Evolutionary conservation across 2,888 invertebrate species (phyloP), one percentile per base, ranked within the genome.

Genomic region (Tricholauxania praeusta): DNA sequence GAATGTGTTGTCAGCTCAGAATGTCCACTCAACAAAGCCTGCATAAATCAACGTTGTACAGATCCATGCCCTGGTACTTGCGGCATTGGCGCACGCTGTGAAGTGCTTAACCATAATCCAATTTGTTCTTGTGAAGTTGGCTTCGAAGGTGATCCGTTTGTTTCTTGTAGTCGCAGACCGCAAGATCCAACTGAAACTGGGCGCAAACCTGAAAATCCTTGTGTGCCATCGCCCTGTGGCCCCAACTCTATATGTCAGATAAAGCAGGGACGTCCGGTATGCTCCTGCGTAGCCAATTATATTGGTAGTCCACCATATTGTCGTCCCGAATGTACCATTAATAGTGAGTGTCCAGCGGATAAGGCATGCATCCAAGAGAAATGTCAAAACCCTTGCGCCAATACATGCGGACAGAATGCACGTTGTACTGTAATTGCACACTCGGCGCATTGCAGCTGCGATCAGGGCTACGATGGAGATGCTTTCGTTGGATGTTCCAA

Each of bases 1-100:
- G 94, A 95, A 88, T 96, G 96, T 87, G 91, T 94, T 60, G 92
- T 93, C 68, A 94, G 93, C 85, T 92, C 94, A 1, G 95, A 95
- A 85, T 96, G 95, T 85, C 89, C 92, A 57, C 93, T 93, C 84
- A 93, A 91, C 74, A 91, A 92, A 83, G 93, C 94, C 22, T 95
- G 95, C 82, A 90, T 94, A 55, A 95, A 93, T 84, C 92, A 92
- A 84, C 93, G 91, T 85, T 96, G 96, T 86, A 88, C 91, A 1
- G 93, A 96, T 87, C 95, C 95, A n/a, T 96, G 95, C 81, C 92
- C 92, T 22, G 94, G 94, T 62, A 93, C 93, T 74, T 96, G 96
- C 84, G 96, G 95, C 19, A 86, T 91, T 3, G 91, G 91, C 73
- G 94, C 96, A 0, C 88, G 91, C 55, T 96, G 96, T 83, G 90